A percentile compares a stretch with the other conserved stretches of the same genome.
Conservation (phyloP, 92 coral and sea anemone genomes). For the Phenganax marumi region DNA sequence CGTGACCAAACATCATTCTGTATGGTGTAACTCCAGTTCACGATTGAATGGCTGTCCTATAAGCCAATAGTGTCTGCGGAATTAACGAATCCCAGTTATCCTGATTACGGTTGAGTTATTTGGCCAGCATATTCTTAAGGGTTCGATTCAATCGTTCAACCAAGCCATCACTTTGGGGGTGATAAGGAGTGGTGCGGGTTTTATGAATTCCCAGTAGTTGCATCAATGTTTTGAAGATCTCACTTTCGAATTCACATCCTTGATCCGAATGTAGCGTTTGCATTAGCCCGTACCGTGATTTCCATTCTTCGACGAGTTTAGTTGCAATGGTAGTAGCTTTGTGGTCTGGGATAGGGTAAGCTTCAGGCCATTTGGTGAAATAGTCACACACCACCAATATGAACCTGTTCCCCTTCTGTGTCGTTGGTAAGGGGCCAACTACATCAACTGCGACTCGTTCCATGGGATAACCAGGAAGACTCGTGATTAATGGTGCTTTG, state of each 20-base stretch:
- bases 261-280: slow-evolving; percentile 13
- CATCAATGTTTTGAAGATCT: background rate
- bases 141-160: slow-evolving; percentile 4
- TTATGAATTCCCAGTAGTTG: slow-evolving; percentile 21
- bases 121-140: background rate
- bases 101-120: background rate
- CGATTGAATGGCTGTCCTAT: background rate
- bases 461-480: slow-evolving; percentile 19
- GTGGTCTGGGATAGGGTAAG: background rate
- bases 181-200: slow-evolving; percentile 16
- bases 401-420: slow-evolving; percentile 3
- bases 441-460: slow-evolving; percentile 19
- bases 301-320: background rate
- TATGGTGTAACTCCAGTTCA: background rate
- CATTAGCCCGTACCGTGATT: background rate
- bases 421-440: slow-evolving; percentile 18
- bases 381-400: background rate
- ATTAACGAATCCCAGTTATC: background rate
- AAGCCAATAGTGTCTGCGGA: slow-evolving; percentile 1
- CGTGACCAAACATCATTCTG: background rate
- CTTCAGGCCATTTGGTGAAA: slow-evolving; percentile 28
- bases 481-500: slow-evolving; percentile 16
- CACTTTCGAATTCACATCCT: slow-evolving; percentile 34
- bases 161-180: slow-evolving; percentile 10
- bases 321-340: background rate